phyloP scores from a whole-genome alignment of 2,888 invertebrate genomes.

The Orthonychiurus folsomi region DNA sequence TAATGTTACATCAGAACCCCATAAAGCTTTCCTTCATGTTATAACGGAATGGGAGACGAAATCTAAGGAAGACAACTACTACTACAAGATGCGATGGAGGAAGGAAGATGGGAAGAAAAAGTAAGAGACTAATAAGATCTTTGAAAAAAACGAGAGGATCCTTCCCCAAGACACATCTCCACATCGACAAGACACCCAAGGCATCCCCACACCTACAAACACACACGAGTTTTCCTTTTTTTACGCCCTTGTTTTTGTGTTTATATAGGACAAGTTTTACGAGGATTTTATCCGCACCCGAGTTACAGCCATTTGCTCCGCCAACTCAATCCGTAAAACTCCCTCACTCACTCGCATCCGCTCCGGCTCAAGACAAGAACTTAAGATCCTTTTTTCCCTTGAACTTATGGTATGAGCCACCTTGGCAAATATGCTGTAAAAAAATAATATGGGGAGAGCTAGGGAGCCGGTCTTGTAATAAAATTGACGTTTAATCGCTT shows the following conservation, averaged over 20 bases:
- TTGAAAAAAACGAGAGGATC: neutral
- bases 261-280: slow-evolving; percentile 29
- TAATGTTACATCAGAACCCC: neutral
- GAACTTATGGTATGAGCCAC: no score
- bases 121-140: slow-evolving; percentile 8
- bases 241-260: slow-evolving; percentile 30
- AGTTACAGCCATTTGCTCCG: slow-evolving; percentile 25
- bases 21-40: neutral
- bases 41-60: neutral
- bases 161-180: slow-evolving; percentile 4
- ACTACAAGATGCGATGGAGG: neutral
- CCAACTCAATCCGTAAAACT: neutral
- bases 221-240: slow-evolving; percentile 23
- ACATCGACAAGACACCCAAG: slow-evolving; percentile 15
- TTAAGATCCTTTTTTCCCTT: no score
- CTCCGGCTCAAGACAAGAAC: no score
- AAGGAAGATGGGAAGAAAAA: slow-evolving; percentile 8
- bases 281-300: slow-evolving; percentile 28
- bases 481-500: slow-evolving; percentile 26
- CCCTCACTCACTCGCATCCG: neutral
- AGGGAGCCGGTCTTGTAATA: no score
- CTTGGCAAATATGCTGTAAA: no score
- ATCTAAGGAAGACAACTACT: neutral
- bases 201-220: slow-evolving; percentile 13
- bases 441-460: no score